A percentile compares a stretch with the other conserved stretches of the same genome.
Conservation (phyloP, 2,888 invertebrate genomes). For the Palloptera scutellata region DNA sequence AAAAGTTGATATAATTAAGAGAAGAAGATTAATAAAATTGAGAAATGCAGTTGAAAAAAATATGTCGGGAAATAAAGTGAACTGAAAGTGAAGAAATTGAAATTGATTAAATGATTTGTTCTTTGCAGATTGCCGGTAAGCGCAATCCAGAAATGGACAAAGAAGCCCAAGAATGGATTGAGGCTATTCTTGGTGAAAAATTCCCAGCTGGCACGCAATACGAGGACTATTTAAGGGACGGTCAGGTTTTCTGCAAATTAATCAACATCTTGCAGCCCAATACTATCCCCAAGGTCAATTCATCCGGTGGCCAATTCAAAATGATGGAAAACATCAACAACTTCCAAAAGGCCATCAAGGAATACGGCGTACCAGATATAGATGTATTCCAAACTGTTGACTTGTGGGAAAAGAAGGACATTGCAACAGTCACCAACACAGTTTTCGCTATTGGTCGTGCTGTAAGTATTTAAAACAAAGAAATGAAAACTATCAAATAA, state of each 20-base stretch:
- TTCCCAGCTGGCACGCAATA: conserved; percentile 83
- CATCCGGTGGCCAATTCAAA: conserved; percentile 95
- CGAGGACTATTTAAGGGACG: conserved; percentile 92
- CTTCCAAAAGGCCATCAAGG: conserved; percentile 87
- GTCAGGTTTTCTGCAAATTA: conserved; percentile 89
- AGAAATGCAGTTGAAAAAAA: conserved; percentile 22
- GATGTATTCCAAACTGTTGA: conserved; percentile 98
- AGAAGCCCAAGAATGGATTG: conserved; percentile 94
- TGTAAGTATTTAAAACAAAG: conserved; percentile 70
- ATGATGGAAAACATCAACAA: conserved; percentile 99
- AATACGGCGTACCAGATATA: conserved; percentile 87
- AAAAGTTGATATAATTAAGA: conserved; percentile 20
- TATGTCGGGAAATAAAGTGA: neutral
- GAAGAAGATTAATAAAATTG: conserved; percentile 31
- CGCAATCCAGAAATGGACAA: conserved; percentile 82
- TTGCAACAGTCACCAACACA: conserved; percentile 83
- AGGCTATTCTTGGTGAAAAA: conserved; percentile 84
- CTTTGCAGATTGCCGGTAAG: conserved; percentile 79
- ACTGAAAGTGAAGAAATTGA: conserved; percentile 5
- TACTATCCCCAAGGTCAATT: conserved; percentile 88
- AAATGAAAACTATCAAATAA: neutral
- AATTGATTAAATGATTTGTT: conserved; percentile 5
- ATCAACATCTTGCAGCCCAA: conserved; percentile 95
- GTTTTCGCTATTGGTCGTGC: conserved; percentile 86
- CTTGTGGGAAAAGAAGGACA: conserved; percentile 93